Evolutionary conservation across 37 sponge, comb jelly and placozoan species (phyloP).

Genomic region (Tethya wilhelma): DNA sequence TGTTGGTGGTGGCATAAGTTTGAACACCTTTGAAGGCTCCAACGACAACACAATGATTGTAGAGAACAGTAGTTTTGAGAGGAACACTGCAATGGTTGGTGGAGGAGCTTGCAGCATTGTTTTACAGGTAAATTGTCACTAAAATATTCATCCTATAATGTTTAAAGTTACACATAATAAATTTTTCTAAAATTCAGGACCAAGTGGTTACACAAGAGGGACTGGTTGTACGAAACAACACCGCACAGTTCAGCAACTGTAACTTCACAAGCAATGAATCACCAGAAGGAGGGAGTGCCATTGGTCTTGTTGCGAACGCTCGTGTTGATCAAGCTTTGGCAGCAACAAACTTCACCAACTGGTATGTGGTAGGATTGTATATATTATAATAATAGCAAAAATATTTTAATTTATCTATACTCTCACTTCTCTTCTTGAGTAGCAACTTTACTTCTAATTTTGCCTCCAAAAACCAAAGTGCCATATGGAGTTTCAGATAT

Average conservation of each 20-base stretch:
- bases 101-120: slow-evolving; percentile 30
- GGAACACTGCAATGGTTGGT: slow-evolving; percentile 42
- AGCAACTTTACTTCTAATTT: slow-evolving; percentile 40
- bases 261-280: slow-evolving; percentile 44
- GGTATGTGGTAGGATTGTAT: slow-evolving; percentile 20
- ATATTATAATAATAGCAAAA: background rate
- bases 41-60: slow-evolving; percentile 18
- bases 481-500: slow-evolving; percentile 40
- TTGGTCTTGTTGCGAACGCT: slow-evolving; percentile 54
- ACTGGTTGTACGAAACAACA: background rate
- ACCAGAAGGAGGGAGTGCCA: slow-evolving; percentile 46
- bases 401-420: background rate
- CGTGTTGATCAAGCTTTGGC: slow-evolving; percentile 28
- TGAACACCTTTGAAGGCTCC: slow-evolving; percentile 37
- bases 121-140: background rate
- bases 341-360: slow-evolving; percentile 24
- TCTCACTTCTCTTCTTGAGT: background rate
- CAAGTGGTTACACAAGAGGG: background rate
- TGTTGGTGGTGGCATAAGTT: slow-evolving; percentile 55
- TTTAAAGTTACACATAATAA: background rate
- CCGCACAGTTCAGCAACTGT: slow-evolving; percentile 34
- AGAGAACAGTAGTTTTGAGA: slow-evolving; percentile 13
- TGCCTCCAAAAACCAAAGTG: slow-evolving; percentile 1
- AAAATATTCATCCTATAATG: background rate
- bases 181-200: slow-evolving; percentile 1